These are phyloP conservation scores for Phalacrocorax brasilianus DNA, from an alignment of 2,113 vertebrate species.

Conservation along the genomic window DNA sequence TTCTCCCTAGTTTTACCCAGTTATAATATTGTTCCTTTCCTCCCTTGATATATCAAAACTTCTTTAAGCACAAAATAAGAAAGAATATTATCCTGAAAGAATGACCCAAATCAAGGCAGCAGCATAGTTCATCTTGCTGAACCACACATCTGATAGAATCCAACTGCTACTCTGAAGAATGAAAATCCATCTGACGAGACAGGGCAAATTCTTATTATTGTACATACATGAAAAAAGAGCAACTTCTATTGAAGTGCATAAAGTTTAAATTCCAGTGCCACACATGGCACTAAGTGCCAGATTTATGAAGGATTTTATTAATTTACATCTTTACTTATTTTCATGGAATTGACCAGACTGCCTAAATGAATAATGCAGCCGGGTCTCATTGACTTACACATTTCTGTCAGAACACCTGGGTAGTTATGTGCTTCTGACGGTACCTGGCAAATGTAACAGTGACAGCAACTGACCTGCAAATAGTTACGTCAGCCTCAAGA, in stretches of 20 bases:
- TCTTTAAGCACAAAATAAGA: not conserved
- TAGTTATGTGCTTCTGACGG: not conserved
- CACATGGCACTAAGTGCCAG: not conserved
- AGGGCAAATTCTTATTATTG: not conserved
- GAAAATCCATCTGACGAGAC: not conserved
- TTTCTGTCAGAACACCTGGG: not conserved
- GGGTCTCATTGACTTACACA: not conserved
- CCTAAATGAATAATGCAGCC: not conserved
- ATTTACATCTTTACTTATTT: not conserved
- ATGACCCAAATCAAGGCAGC: not conserved
- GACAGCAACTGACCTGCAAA: not conserved
- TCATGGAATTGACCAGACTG: not conserved
- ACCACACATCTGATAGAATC: not conserved
- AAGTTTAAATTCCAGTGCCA: not conserved
- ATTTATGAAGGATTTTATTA: not conserved
- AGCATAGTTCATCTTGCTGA: not conserved
- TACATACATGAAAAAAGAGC: not conserved
- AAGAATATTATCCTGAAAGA: not conserved
- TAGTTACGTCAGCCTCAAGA: not conserved
- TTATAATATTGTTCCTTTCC: not conserved
- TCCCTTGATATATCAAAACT: not conserved
- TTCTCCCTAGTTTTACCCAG: not conserved
- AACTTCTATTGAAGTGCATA: not conserved
- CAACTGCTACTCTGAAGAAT: not conserved
- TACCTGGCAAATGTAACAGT: not conserved